Evolutionary conservation across 2,797 vertebrate species (phyloP).

Genomic region (Agapornis canus): DNA sequence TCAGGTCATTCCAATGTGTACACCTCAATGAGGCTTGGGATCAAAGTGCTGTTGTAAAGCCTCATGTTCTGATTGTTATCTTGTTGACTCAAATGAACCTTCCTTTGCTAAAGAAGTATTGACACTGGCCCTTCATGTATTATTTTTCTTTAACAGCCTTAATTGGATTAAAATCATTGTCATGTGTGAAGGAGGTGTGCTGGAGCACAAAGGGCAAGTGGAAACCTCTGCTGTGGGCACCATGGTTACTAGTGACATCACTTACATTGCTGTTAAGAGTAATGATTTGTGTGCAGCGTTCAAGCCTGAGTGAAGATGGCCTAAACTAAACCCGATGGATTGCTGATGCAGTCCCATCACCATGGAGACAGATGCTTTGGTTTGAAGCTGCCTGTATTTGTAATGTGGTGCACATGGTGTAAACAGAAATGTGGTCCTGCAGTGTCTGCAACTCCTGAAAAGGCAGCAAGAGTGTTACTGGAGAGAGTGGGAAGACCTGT

Average conservation of each 20-base stretch:
- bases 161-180: constrained; percentile 56
- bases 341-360: constrained; percentile 74
- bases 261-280: constrained; percentile 68
- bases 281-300: constrained; percentile 64
- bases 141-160: constrained; percentile 7
- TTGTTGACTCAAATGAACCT: neutral
- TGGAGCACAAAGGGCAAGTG: constrained; percentile 66
- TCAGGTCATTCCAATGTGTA: neutral
- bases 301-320: constrained; percentile 56
- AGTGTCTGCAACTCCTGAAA: neutral
- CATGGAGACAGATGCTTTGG: constrained; percentile 80
- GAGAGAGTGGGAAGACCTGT: neutral
- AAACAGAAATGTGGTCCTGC: neutral
- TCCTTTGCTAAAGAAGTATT: neutral
- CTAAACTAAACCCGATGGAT: constrained; percentile 54
- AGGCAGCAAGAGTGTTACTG: neutral
- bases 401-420: neutral
- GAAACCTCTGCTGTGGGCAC: constrained; percentile 71
- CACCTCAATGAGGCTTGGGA: neutral
- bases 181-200: constrained; percentile 35
- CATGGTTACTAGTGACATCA: constrained; percentile 79
- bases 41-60: neutral
- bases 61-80: neutral
- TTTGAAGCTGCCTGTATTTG: constrained; percentile 41
- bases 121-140: neutral